Evolutionary conservation across 2,888 invertebrate species (phyloP).

Genomic region (Melitaea athalia): DNA sequence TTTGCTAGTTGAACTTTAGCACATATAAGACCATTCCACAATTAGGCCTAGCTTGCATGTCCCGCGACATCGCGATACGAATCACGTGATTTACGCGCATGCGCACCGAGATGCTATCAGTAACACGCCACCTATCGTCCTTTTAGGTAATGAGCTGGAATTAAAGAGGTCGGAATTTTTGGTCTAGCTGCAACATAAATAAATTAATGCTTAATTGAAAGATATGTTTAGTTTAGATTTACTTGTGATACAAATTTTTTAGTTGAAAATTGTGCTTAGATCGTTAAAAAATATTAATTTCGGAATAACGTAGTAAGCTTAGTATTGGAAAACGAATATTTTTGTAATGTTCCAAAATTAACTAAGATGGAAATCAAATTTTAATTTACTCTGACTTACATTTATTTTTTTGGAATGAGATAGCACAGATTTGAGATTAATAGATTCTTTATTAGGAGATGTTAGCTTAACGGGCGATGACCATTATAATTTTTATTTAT

Average conservation of each 20-base stretch:
- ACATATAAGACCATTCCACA: conserved; percentile 49
- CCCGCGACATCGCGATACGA: conserved; percentile 57
- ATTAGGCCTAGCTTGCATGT: conserved; percentile 68
- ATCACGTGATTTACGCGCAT: conserved; percentile 69
- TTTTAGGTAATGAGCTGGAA: conserved; percentile 63
- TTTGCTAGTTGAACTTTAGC: conserved; percentile 23
- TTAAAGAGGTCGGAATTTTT: conserved; percentile 37
- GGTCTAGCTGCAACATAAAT: conserved; percentile 26
- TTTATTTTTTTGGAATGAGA: too few relatives aligned
- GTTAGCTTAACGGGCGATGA: neutral
- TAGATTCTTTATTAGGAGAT: too few relatives aligned
- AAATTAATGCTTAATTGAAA: conserved; percentile 24
- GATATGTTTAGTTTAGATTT: conserved; percentile 5
- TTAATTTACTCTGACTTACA: too few relatives aligned
- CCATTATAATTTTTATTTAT: neutral
- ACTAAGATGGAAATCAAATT: too few relatives aligned
- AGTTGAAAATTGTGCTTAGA: neutral
- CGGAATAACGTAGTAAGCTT: too few relatives aligned
- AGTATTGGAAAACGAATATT: too few relatives aligned
- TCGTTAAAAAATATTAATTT: neutral
- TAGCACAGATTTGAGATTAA: too few relatives aligned
- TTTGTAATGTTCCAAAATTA: too few relatives aligned
- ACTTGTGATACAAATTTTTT: neutral
- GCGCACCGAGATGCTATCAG: conserved; percentile 56
- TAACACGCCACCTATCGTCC: conserved; percentile 41